Conservation (phyloP, 1,140 invertebrate species). For the Pseudomyrmex sp. region DNA sequence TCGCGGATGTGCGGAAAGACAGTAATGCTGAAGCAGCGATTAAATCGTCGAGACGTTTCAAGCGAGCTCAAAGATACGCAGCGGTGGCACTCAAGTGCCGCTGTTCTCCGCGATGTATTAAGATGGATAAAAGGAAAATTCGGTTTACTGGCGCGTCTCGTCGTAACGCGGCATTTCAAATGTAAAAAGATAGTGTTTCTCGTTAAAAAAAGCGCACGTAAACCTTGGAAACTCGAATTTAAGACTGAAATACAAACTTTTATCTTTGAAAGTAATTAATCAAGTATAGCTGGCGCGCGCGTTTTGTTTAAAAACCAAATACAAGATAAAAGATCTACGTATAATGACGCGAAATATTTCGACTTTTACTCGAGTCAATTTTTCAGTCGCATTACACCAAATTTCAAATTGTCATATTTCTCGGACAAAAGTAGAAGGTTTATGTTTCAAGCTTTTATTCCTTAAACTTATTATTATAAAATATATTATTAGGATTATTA, state of each 20-base stretch:
- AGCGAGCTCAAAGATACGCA: conserved; percentile 34
- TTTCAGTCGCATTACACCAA: too few species aligned
- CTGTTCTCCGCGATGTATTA: conserved; percentile 33
- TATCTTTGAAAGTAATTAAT: too few species aligned
- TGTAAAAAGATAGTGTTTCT: conserved; percentile 1
- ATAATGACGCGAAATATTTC: background rate
- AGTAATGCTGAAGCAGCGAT: conserved; percentile 53
- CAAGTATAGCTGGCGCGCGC: background rate
- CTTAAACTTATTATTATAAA: conserved; percentile 19
- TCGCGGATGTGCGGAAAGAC: conserved; percentile 33
- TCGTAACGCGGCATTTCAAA: background rate
- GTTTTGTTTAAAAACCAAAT: background rate
- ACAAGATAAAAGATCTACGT: background rate
- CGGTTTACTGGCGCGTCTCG: conserved; percentile 19
- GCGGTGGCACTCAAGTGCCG: conserved; percentile 14
- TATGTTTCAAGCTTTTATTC: conserved; percentile 5
- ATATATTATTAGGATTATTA: conserved; percentile 42
- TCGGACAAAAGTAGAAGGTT: background rate
- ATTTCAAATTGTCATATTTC: background rate
- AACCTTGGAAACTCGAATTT: too few species aligned
- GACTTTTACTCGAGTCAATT: too few species aligned
- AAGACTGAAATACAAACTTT: too few species aligned
- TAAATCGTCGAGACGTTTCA: conserved; percentile 55
- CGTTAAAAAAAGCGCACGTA: too few species aligned
- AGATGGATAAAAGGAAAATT: conserved; percentile 28